Evolutionary conservation across 1,140 invertebrate genomes (phyloP).

Genomic region (Arion vulgaris): DNA sequence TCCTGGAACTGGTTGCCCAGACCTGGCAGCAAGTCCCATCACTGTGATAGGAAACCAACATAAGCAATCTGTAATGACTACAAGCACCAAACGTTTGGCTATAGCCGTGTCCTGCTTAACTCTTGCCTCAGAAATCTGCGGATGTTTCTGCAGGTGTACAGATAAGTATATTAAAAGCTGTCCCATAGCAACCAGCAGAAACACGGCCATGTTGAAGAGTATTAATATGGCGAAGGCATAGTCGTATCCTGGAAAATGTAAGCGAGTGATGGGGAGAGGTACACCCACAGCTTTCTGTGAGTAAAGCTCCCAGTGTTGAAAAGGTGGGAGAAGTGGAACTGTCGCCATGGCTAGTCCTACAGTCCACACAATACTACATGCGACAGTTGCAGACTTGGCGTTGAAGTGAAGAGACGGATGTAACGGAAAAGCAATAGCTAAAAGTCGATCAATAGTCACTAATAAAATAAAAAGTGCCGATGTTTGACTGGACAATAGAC

Average conservation of each 20-base stretch:
- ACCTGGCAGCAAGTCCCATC: constrained; percentile 20
- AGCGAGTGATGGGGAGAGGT: constrained; percentile 45
- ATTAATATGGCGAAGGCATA: constrained; percentile 50
- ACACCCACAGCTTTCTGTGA: constrained; percentile 49
- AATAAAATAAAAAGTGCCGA: constrained; percentile 41
- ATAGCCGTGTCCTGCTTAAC: constrained; percentile 31
- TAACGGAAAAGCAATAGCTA: constrained; percentile 38
- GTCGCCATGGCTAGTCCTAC: constrained; percentile 24
- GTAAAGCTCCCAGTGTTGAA: constrained; percentile 47
- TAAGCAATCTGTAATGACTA: constrained; percentile 39
- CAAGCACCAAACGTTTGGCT: constrained; percentile 31
- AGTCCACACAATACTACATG: constrained; percentile 30
- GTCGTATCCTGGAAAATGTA: constrained; percentile 41
- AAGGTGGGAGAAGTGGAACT: constrained; percentile 30
- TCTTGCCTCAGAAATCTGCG: background rate
- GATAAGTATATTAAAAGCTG: constrained; percentile 48
- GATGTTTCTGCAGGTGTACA: constrained; percentile 15
- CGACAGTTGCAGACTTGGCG: constrained; percentile 28
- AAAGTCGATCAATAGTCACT: constrained; percentile 52
- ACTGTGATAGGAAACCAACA: constrained; percentile 46
- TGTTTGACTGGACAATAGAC: constrained; percentile 35
- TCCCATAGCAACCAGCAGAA: constrained; percentile 45
- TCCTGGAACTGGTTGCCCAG: constrained; percentile 32
- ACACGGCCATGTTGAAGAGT: constrained; percentile 47
- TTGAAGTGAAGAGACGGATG: constrained; percentile 31